Conservation (phyloP, 2,797 vertebrate species). For the Acipenser oxyrinchus region DNA sequence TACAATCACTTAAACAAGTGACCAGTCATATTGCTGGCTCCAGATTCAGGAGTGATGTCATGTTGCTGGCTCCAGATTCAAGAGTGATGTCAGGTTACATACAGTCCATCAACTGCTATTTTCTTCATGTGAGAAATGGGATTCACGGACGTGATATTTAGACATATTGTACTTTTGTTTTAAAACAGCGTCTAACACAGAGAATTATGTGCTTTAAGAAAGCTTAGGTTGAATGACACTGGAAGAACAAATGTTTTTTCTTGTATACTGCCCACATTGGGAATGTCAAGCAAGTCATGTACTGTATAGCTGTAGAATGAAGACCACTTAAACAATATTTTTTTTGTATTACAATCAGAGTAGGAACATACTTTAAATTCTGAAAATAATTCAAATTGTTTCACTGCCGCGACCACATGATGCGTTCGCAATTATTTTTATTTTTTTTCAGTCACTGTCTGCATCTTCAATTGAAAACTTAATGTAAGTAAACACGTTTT, state of each 20-base stretch:
- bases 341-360: no score
- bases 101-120: conserved; percentile 35
- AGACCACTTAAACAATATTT: background rate
- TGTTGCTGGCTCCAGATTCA: no score
- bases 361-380: no score
- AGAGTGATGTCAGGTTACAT: conserved; percentile 29
- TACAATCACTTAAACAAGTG: conserved; percentile 38
- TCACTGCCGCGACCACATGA: no score
- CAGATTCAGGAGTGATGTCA: no score
- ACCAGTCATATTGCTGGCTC: conserved; percentile 29
- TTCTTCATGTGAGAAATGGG: conserved; percentile 34
- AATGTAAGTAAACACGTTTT: no score
- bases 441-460: no score
- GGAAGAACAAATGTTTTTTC: background rate
- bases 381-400: no score
- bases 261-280: background rate
- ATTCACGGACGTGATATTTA: conserved; percentile 46
- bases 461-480: no score
- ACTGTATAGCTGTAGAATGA: background rate
- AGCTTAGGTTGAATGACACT: conserved; percentile 5
- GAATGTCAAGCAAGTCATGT: background rate
- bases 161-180: conserved; percentile 21
- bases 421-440: no score
- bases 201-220: conserved; percentile 44
- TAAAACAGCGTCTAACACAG: conserved; percentile 13